Evolutionary conservation across 2,888 invertebrate species (phyloP).

Genomic region (Galerucella calmariensis): DNA sequence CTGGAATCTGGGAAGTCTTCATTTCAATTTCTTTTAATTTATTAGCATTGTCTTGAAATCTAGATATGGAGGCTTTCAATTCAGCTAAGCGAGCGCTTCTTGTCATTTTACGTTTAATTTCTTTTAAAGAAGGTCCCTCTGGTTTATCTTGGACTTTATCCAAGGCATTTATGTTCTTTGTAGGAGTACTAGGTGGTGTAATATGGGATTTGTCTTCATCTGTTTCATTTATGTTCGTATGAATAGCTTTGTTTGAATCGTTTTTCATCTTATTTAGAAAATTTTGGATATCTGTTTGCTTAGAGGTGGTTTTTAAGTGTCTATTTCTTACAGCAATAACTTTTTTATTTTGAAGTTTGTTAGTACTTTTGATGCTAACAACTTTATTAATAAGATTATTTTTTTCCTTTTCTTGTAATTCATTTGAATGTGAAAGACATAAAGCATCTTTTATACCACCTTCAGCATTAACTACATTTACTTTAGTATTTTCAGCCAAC

Average conservation of each 20-base stretch:
- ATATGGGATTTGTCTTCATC: conserved; percentile 42
- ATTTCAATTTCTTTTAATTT: conserved; percentile 68
- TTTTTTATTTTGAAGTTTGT: conserved; percentile 25
- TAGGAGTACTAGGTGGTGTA: conserved; percentile 57
- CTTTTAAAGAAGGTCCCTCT: conserved; percentile 75
- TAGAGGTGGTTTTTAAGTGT: conserved; percentile 44
- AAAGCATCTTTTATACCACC: conserved; percentile 30
- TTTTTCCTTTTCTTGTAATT: conserved; percentile 49
- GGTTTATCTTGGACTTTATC: conserved; percentile 66
- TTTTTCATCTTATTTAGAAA: conserved; percentile 53
- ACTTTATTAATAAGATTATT: conserved; percentile 44
- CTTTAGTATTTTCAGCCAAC: conserved; percentile 41
- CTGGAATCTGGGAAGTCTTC: conserved; percentile 58
- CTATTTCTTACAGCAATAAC: conserved; percentile 47
- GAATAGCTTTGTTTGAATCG: conserved; percentile 25
- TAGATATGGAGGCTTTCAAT: conserved; percentile 74
- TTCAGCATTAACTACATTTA: conserved; percentile 19
- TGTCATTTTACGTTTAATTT: conserved; percentile 75
- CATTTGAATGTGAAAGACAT: conserved; percentile 30
- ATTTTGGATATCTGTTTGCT: conserved; percentile 56
- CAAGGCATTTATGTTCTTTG: conserved; percentile 62
- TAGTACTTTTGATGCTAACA: conserved; percentile 33
- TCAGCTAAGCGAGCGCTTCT: conserved; percentile 78
- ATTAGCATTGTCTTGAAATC: conserved; percentile 73
- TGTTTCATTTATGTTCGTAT: conserved; percentile 20